Base-by-base conservation (phyloP, 35 echinoderm and acorn worm species). In the Anneissia japonica region DNA sequence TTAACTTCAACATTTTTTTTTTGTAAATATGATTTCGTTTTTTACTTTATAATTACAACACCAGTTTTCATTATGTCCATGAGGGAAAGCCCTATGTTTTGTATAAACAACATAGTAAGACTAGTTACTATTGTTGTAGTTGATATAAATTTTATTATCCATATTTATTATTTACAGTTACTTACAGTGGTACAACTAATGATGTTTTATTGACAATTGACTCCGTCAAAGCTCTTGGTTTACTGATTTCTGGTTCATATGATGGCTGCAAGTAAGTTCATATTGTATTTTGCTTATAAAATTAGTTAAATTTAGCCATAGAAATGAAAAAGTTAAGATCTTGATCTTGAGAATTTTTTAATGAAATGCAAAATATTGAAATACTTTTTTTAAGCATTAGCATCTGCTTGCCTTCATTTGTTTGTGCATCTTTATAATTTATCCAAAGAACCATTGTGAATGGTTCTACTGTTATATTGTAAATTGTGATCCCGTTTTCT, bases 121-220 rank as follows among this genome's bases (percentile, higher is more conserved):
- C n/a, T n/a, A n/a, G n/a, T n/a, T n/a, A n/a, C n/a, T n/a, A n/a
- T n/a, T n/a, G n/a, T n/a, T n/a, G n/a, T n/a, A n/a, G n/a, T n/a
- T n/a, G n/a, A n/a, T n/a, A n/a, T n/a, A n/a, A n/a, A n/a, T n/a
- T n/a, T n/a, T n/a, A n/a, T n/a, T n/a, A n/a, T n/a, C n/a, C n/a
- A n/a, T n/a, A n/a, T n/a, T n/a, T n/a, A n/a, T n/a, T n/a, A 4
- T 7, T 81, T 56, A 21, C 36, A 95, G 96, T 94, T 87, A 86
- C 89, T 30, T 99, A 94, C 46, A 84, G 89, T 72, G 87, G 92
- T 81, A 84, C 94, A 46, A 86, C 96, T 29, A 89, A 87, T 73
- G 96, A 99, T 92, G 87, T 99, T 39, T 90, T 94, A 21, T 40
- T 99, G 46, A 94, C 91, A 35, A 78, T 90, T 0, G 88, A 91